Base-by-base conservation (phyloP, 2,797 vertebrate genomes). In the Acanthopagrus latus region DNA sequence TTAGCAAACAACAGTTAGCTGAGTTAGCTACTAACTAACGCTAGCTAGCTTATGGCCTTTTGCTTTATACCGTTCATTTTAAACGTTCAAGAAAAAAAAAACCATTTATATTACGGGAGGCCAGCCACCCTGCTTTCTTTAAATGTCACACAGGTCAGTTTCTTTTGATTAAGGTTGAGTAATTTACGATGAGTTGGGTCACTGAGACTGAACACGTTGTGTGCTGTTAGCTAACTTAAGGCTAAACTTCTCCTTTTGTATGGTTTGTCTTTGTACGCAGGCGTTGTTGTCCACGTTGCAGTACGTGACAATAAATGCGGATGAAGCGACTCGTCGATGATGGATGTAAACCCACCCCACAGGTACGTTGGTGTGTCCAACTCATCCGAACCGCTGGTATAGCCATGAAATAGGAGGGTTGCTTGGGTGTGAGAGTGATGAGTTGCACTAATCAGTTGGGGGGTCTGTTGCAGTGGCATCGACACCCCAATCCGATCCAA, bases 301-400 rank as follows among this genome's bases (percentile, higher is more conserved):
- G 58, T 16, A 38, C 33, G 33, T 38, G 33, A 38, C 8, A 38
- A 33, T 6, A 33, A 33, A 96, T 96, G 71, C 96, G 96, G 95
- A 92, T 95, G 93, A 95, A 96, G 86, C 88, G 96, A 63, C 95
- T 95, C 5, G 86, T 96, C 82, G 95, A 96, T 83, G 96, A 96
- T 85, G 96, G 96, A 91, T 96, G 96, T 38, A 38, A 38, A 38
- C 38, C 8, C 38, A 38, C 38, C 9, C 38, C 38, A 38, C 9
- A 38, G 38, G 38, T 5, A 13, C 2, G 0, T 0, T 18, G 5
- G 47, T 18, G 17, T 55, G 9, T 11, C n/a, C 1, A 25, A 16
- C 7, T 38, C 14, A 33, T 7, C 17, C 11, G 9, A 6, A 3
- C 12, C 5, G 16, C 8, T 8, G 46, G 6, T 3, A 1, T 9